Conservation (phyloP, 1,140 invertebrate species). For the Macrobrachium nipponense region DNA sequence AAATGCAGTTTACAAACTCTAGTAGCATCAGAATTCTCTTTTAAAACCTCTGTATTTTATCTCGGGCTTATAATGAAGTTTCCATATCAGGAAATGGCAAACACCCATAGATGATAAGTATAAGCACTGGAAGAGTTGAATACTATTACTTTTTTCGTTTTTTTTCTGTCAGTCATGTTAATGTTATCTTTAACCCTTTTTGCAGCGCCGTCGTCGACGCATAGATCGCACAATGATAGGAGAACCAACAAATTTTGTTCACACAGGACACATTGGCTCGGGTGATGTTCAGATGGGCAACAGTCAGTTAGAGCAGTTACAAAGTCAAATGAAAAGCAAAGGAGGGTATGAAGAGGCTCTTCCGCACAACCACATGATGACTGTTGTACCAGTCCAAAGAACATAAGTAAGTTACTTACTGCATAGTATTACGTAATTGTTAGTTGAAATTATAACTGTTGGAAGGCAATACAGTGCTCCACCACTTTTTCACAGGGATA, state of each 20-base stretch:
- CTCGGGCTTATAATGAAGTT: too few relatives aligned
- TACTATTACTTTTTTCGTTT: too few relatives aligned
- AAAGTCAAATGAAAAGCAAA: conserved; percentile 89
- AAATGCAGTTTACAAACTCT: not conserved
- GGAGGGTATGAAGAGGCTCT: conserved; percentile 79
- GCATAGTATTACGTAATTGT: not conserved
- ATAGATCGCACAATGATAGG: conserved; percentile 95
- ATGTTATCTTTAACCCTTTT: not conserved
- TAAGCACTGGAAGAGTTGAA: too few relatives aligned
- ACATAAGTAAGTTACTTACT: conserved; percentile 31
- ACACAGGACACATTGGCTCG: conserved; percentile 92
- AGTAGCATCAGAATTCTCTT: too few relatives aligned
- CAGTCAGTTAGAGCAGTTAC: conserved; percentile 80
- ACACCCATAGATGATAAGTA: too few relatives aligned
- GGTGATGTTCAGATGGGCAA: conserved; percentile 80
- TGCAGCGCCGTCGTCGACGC: conserved; percentile 70
- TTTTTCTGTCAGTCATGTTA: too few relatives aligned
- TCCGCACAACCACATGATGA: conserved; percentile 53
- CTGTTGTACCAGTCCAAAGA: conserved; percentile 40
- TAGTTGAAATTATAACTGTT: conserved; percentile 1
- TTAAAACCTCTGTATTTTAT: too few relatives aligned
- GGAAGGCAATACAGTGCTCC: too few relatives aligned
- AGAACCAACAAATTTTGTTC: conserved; percentile 89
- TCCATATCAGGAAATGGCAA: too few relatives aligned
- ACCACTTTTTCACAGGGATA: too few relatives aligned